Conservation (phyloP, 2,888 invertebrate genomes). For the Eulithis testata region DNA sequence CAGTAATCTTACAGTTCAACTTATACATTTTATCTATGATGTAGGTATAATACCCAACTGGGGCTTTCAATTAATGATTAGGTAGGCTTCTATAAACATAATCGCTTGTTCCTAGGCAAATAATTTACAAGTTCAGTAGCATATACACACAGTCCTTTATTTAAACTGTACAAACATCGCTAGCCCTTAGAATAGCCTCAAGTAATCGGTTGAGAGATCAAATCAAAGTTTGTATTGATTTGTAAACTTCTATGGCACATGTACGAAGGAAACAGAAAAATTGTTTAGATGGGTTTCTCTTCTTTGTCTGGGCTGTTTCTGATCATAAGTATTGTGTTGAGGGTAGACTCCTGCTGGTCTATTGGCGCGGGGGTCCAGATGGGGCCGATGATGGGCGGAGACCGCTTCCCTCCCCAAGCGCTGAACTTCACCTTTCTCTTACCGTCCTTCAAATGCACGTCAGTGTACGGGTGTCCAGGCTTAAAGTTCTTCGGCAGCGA, state of each 20-base stretch:
- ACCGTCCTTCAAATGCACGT: slow-evolving; percentile 73
- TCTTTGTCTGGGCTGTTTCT: slow-evolving; percentile 56
- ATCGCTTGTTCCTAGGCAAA: background rate
- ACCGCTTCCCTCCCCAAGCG: slow-evolving; percentile 78
- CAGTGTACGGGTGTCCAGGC: slow-evolving; percentile 71
- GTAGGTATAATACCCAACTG: no score
- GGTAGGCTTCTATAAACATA: no score
- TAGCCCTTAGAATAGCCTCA: slow-evolving; percentile 26
- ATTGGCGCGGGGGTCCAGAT: slow-evolving; percentile 72
- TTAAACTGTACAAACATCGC: slow-evolving; percentile 32
- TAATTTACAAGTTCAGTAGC: slow-evolving; percentile 23
- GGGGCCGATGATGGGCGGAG: slow-evolving; percentile 78
- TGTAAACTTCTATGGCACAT: slow-evolving; percentile 40
- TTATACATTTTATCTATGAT: no score
- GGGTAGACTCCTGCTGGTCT: slow-evolving; percentile 61
- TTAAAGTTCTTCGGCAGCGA: slow-evolving; percentile 65
- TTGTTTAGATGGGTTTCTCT: slow-evolving; percentile 54
- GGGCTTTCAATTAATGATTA: no score
- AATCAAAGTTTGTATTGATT: slow-evolving; percentile 32
- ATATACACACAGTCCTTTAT: slow-evolving; percentile 19
- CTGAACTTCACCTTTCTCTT: slow-evolving; percentile 80
- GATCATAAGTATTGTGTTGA: slow-evolving; percentile 67
- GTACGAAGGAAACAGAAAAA: slow-evolving; percentile 35
- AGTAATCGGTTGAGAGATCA: slow-evolving; percentile 27
- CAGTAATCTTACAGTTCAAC: no score